These are phyloP conservation scores for Drosophila gunungcola DNA, from an alignment of 1,140 invertebrate species.

Conservation along the genomic window DNA sequence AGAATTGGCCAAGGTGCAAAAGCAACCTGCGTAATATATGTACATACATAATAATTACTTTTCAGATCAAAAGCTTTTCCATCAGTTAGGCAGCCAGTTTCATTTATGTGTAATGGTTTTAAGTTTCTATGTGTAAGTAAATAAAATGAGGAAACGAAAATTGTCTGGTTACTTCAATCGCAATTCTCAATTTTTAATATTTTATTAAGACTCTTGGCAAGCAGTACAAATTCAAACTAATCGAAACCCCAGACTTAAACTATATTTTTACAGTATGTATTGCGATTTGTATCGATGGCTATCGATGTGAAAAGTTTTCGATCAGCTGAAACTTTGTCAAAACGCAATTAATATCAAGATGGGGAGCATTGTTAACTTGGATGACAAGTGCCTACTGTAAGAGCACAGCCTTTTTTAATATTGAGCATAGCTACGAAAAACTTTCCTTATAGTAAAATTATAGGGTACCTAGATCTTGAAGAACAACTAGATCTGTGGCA, in stretches of 20 bases:
- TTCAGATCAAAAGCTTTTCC: not conserved
- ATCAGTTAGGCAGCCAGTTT: not conserved
- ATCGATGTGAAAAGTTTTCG: not conserved
- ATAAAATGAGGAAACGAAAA: not conserved
- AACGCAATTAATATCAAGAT: not conserved
- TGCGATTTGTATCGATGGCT: slow-evolving; percentile 1
- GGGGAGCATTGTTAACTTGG: slow-evolving; percentile 4
- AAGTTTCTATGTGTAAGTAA: not conserved
- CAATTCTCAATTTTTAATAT: too few relatives aligned
- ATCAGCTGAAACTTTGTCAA: not conserved
- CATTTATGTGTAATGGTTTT: not conserved
- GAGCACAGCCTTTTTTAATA: not conserved
- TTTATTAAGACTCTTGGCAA: not conserved
- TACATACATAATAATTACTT: not conserved
- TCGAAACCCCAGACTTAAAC: not conserved
- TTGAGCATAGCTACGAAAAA: not conserved
- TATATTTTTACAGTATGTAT: too few relatives aligned
- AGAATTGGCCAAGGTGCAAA: slow-evolving; percentile 91
- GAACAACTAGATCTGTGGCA: slow-evolving; percentile 29
- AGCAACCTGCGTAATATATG: slow-evolving; percentile 54
- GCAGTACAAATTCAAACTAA: too few relatives aligned
- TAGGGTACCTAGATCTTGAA: slow-evolving; percentile 14
- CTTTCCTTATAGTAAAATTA: slow-evolving; percentile 15
- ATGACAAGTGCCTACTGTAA: slow-evolving; percentile 39
- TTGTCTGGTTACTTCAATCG: too few relatives aligned